A percentile compares a stretch with the other conserved stretches of the same genome.
Evolutionary conservation across 2,113 vertebrate genomes (phyloP).

Genomic region (Scomber scombrus): DNA sequence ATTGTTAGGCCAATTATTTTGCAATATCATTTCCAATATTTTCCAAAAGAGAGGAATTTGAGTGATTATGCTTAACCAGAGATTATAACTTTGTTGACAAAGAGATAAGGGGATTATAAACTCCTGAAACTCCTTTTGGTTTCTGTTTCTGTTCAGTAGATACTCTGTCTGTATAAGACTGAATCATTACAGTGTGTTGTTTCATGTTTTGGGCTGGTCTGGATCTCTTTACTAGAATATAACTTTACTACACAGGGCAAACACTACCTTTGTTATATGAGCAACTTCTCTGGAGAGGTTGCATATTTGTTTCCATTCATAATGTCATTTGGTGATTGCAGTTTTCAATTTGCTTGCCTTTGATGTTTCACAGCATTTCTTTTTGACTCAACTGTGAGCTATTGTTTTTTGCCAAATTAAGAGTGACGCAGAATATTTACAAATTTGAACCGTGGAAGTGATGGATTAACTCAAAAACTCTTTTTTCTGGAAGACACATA

Average conservation of each 20-base stretch:
- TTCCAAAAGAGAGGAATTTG: slow-evolving; percentile 11
- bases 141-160: slow-evolving; percentile 21
- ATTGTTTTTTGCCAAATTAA: not conserved
- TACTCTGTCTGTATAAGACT: slow-evolving; percentile 1
- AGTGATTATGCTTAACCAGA: slow-evolving; percentile 21
- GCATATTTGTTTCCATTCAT: no score
- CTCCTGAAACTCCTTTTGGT: slow-evolving; percentile 44
- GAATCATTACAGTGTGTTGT: not conserved
- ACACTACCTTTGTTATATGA: not conserved
- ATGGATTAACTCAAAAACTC: not conserved
- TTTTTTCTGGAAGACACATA: not conserved
- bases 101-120: slow-evolving; percentile 38
- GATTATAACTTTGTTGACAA: slow-evolving; percentile 49
- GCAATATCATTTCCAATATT: slow-evolving; percentile 9
- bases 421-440: not conserved
- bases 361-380: not conserved
- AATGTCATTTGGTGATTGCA: not conserved
- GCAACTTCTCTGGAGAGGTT: not conserved
- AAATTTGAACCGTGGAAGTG: not conserved
- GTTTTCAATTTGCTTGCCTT: not conserved
- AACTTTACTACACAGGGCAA: not conserved
- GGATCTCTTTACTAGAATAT: not conserved
- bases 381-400: not conserved
- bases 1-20: slow-evolving; percentile 4
- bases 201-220: slow-evolving; percentile 8